Evolutionary conservation across 2,113 vertebrate species (phyloP), one percentile per base, ranked within the genome.

Genomic region (Pao palembangensis): DNA sequence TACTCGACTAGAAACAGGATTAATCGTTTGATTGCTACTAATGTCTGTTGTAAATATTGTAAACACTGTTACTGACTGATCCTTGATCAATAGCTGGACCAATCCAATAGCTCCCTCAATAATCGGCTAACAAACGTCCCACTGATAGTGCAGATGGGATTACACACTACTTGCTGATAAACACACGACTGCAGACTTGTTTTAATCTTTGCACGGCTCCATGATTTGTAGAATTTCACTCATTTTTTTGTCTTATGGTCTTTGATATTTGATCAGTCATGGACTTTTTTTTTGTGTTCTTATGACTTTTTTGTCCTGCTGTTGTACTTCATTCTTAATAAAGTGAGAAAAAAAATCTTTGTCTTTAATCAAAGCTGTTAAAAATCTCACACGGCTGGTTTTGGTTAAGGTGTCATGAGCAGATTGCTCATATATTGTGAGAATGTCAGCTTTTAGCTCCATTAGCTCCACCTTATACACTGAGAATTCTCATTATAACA

Each of bases 241-340:
- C 44, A 75, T n/a, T 48, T 76, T 80, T 74, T 84, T 59, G 67
- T 87, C 74, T 71, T 71, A 28, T 71, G 73, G 82, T 56, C 75
- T 88, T 85, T 84, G 87, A 87, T 85, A 86, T 86, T 83, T 70
- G 82, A 84, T 85, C 71, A 21, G 69, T 82, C 82, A 77, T 84
- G 58, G 64, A n/a, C 17, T 23, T 25, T 78, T 68, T 81, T 79
- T 84, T 89, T 84, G 80, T 90, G 86, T 91, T 89, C 86, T 83
- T 87, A 87, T 87, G 82, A 85, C 83, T 89, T 90, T 38, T 88
- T 82, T 81, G 87, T 89, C 80, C 85, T 79, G 89, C 82, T 91
- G 89, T 86, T 87, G 89, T 90, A 78, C 87, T 90, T 67, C 88
- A 87, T 92, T 91, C 90, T 92, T 90, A 91, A 89, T 90, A 90